Percentiles rank a stretch among this genome's conserved stretches.
These are phyloP conservation scores for Radopholus similis DNA, from an alignment of 1,140 invertebrate genomes.

Conservation along the genomic window DNA sequence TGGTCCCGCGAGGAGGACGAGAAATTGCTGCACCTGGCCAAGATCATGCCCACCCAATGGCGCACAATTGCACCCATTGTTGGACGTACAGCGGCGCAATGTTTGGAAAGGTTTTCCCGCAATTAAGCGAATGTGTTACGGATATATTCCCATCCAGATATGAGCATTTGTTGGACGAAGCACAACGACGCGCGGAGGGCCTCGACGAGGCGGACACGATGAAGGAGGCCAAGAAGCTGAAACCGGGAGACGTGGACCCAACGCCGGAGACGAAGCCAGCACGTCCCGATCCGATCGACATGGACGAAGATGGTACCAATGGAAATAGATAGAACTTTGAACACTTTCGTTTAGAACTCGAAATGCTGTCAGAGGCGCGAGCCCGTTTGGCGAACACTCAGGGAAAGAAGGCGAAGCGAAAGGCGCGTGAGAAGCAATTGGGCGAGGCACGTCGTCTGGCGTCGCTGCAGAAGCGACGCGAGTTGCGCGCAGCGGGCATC, in stretches of 20 bases:
- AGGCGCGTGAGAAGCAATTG: constrained; percentile 95
- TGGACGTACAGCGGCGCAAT: constrained; percentile 94
- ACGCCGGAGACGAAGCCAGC: constrained; percentile 99
- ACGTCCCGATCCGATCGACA: constrained; percentile 97
- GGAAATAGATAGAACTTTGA: not conserved
- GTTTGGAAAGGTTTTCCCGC: constrained; percentile 77
- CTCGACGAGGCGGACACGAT: constrained; percentile 74
- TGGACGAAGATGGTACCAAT: constrained; percentile 93
- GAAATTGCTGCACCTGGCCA: constrained; percentile 92
- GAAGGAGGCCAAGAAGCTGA: constrained; percentile 87
- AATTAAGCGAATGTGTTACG: too few species aligned
- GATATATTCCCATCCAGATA: constrained; percentile 43
- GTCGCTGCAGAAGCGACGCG: constrained; percentile 88
- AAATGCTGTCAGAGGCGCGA: constrained; percentile 97
- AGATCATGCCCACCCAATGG: constrained; percentile 99
- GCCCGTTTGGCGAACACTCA: constrained; percentile 97
- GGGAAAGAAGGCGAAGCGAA: constrained; percentile 97
- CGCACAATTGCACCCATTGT: constrained; percentile 97
- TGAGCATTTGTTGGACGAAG: constrained; percentile 76
- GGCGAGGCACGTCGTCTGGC: constrained; percentile 93
- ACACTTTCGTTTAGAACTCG: constrained; percentile 71
- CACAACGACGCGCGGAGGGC: constrained; percentile 93
- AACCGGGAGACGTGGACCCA: constrained; percentile 97
- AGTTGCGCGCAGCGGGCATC: constrained; percentile 95
- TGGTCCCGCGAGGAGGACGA: constrained; percentile 99